Conservation (phyloP, 2,113 vertebrate genomes). For the Cottus gobio region DNA sequence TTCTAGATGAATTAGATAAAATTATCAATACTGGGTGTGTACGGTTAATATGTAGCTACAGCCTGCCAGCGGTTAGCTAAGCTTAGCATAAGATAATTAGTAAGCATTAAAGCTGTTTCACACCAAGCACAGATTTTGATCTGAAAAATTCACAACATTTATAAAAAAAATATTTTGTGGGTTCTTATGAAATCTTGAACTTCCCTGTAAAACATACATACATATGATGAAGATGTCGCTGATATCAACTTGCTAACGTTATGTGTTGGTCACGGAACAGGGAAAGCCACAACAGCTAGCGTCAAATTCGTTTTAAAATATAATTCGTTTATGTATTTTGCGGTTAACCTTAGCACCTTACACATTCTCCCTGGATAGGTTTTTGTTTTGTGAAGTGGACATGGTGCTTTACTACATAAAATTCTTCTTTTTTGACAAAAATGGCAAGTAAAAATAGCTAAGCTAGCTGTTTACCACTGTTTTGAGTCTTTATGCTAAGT, state of each 20-base stretch:
- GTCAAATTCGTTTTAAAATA: not conserved
- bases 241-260: not conserved
- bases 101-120: not conserved
- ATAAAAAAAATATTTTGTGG: not conserved
- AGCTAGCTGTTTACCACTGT: too few species aligned
- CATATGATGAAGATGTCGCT: not conserved
- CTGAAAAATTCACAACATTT: too few species aligned
- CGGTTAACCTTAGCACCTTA: not conserved
- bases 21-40: not conserved
- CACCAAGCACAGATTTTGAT: not conserved
- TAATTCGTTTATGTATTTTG: too few species aligned
- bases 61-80: not conserved
- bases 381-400: too few species aligned
- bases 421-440: too few species aligned
- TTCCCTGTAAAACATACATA: not conserved
- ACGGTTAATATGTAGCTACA: not conserved
- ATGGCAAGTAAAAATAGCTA: too few species aligned
- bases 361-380: not conserved
- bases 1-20: not conserved
- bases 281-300: not conserved
- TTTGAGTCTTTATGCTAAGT: not conserved
- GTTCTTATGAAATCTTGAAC: not conserved
- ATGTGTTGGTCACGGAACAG: too few species aligned
- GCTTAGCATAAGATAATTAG: not conserved
- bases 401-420: too few species aligned